phyloP scores from a whole-genome alignment of 2,888 invertebrate species.

The Phragmatobia fuliginosa region DNA sequence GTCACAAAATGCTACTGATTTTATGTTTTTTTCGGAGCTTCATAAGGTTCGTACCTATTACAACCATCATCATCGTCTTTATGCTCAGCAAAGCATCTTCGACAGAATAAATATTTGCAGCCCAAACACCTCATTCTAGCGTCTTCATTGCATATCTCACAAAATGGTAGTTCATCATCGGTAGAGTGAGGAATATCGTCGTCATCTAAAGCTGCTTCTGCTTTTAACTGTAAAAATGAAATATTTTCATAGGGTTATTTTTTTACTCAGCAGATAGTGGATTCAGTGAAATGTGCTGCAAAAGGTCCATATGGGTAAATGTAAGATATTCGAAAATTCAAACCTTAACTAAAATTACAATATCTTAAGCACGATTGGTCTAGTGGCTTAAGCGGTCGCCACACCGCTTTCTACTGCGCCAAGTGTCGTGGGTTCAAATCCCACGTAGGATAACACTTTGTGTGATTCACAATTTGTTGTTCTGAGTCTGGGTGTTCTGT shows the following conservation, averaged over 20 bases:
- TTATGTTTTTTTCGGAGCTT: conserved; percentile 54
- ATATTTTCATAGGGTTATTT: background rate
- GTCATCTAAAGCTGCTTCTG: conserved; percentile 66
- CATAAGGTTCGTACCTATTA: conserved; percentile 72
- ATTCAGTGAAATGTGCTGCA: background rate
- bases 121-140: conserved; percentile 91
- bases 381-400: too few species aligned
- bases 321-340: too few species aligned
- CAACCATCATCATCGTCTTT: conserved; percentile 89
- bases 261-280: background rate
- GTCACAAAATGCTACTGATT: background rate
- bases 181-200: conserved; percentile 56
- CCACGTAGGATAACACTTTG: too few species aligned
- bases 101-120: conserved; percentile 94
- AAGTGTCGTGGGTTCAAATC: too few species aligned
- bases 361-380: too few species aligned
- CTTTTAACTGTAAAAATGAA: conserved; percentile 62
- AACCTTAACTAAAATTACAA: too few species aligned
- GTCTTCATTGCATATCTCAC: conserved; percentile 94
- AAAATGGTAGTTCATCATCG: conserved; percentile 91
- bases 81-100: conserved; percentile 90
- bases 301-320: too few species aligned
- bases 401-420: too few species aligned
- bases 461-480: too few species aligned
- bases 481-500: too few species aligned